Evolutionary conservation across 2,888 invertebrate genomes (phyloP).

Genomic region (Sphinx pinastri): DNA sequence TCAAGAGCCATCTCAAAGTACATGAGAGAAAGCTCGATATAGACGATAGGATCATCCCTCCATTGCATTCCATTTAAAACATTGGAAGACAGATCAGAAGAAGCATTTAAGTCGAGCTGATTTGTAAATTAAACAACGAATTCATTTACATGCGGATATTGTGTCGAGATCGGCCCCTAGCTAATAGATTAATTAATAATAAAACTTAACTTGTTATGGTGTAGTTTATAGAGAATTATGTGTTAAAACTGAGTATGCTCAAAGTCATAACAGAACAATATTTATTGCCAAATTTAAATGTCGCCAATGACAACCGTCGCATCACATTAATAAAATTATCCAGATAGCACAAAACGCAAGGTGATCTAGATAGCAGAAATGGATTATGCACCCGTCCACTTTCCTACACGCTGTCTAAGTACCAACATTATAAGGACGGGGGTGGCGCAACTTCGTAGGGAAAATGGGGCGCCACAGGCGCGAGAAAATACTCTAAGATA

Average conservation of each 20-base stretch:
- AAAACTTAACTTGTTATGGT: background rate
- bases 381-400: no score
- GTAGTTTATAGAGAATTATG: background rate
- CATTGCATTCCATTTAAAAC: conserved; percentile 25
- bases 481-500: no score
- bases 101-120: background rate
- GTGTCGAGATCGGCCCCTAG: background rate
- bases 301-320: no score
- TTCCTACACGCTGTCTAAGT: no score
- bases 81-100: background rate
- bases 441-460: no score
- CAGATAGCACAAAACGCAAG: background rate
- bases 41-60: conserved; percentile 30
- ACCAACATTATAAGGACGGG: no score
- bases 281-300: no score
- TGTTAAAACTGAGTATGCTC: conserved; percentile 15
- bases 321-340: no score
- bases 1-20: conserved; percentile 50
- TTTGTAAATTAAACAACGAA: background rate
- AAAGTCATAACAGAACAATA: background rate
- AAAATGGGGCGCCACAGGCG: no score
- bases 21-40: conserved; percentile 32
- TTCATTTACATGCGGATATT: background rate
- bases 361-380: background rate
- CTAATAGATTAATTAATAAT: background rate